These are phyloP conservation scores for Acanthis flammea DNA, from an alignment of 2,797 vertebrate species.

Conservation along the genomic window DNA sequence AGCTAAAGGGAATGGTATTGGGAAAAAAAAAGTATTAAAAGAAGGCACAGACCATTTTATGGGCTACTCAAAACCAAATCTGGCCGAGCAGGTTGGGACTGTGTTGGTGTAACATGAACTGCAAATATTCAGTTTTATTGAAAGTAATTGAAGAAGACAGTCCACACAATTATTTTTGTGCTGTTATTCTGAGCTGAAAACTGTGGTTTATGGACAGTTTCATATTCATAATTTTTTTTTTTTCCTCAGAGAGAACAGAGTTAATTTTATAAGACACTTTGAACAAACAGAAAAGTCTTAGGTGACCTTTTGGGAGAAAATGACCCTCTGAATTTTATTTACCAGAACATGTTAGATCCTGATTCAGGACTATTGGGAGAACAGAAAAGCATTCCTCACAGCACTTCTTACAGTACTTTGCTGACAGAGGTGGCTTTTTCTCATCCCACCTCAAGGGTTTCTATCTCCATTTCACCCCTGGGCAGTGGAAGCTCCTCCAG, in stretches of 20 bases:
- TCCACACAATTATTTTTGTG: slow-evolving; percentile 33
- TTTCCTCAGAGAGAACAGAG: not conserved
- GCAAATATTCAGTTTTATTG: slow-evolving; percentile 74
- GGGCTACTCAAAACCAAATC: not conserved
- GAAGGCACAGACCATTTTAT: slow-evolving; percentile 25
- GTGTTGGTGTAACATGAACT: slow-evolving; percentile 41
- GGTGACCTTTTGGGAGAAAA: not conserved
- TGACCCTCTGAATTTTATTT: not conserved
- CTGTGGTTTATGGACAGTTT: slow-evolving; percentile 18
- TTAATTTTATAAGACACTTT: slow-evolving; percentile 39
- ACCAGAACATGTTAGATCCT: not conserved
- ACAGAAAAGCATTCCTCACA: not conserved
- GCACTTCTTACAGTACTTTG: not conserved
- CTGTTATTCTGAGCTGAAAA: slow-evolving; percentile 45
- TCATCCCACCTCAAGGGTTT: not conserved
- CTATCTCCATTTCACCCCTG: not conserved
- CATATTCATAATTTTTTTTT: slow-evolving; percentile 4
- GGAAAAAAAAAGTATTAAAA: not conserved
- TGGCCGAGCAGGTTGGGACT: slow-evolving; percentile 3
- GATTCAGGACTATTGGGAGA: not conserved
- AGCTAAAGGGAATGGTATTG: not conserved
- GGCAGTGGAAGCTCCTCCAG: not conserved
- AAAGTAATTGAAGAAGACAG: slow-evolving; percentile 66
- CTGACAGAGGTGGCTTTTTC: not conserved
- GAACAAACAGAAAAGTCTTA: slow-evolving; percentile 1